Evolutionary conservation across 1,140 invertebrate genomes (phyloP).

Genomic region (Sycophila sp.): DNA sequence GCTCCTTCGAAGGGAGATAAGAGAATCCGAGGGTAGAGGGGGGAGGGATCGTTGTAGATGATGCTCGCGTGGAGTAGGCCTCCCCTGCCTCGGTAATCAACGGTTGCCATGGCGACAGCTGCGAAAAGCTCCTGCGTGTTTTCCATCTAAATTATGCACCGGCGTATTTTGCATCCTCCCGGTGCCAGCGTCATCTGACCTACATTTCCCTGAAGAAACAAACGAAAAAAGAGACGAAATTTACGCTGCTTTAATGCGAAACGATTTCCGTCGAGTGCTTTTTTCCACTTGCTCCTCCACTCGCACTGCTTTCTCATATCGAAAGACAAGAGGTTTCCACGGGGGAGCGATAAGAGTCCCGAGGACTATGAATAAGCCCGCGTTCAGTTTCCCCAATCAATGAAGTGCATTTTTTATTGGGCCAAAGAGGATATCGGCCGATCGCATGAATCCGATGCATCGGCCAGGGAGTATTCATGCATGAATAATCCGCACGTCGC

Average conservation of each 20-base stretch:
- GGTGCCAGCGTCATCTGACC: slow-evolving; percentile 4
- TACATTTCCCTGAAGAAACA: neutral
- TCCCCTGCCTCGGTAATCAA: slow-evolving; percentile 42
- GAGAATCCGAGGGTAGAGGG: too few relatives aligned
- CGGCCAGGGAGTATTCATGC: too few relatives aligned
- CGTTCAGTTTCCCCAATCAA: too few relatives aligned
- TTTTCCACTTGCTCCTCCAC: neutral
- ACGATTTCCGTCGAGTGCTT: neutral
- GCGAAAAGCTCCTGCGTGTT: slow-evolving; percentile 19
- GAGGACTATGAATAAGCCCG: too few relatives aligned
- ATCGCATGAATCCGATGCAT: too few relatives aligned
- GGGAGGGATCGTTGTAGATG: neutral
- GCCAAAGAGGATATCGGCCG: too few relatives aligned
- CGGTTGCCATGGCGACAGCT: slow-evolving; percentile 30
- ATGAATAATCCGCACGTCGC: too few relatives aligned
- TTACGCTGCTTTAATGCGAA: neutral
- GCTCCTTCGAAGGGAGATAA: slow-evolving; percentile 30
- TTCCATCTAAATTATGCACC: slow-evolving; percentile 31
- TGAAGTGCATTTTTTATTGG: too few relatives aligned
- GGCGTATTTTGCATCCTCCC: neutral
- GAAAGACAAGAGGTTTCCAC: too few relatives aligned
- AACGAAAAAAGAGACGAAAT: neutral
- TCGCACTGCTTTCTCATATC: too few relatives aligned
- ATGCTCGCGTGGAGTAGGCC: neutral
- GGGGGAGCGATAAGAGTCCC: too few relatives aligned